Percentiles rank a stretch among this genome's conserved stretches.
Conservation (phyloP, 2,888 invertebrate genomes). For the Pasiphila rectangulata region DNA sequence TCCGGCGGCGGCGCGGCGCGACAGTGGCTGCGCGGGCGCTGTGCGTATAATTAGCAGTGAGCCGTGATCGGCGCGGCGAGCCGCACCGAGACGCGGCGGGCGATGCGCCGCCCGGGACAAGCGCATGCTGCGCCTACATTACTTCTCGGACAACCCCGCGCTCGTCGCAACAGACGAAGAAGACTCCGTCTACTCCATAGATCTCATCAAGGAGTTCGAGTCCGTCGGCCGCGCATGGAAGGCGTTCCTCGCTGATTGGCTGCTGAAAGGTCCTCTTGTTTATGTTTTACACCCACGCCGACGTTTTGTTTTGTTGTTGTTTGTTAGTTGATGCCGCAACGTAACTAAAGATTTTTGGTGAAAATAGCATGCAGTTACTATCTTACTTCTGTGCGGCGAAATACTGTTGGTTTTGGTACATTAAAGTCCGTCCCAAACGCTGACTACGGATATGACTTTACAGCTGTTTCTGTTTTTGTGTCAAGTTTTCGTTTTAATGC, state of each 20-base stretch:
- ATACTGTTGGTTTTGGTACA: background rate
- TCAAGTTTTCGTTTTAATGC: slow-evolving; percentile 20
- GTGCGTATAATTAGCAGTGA: slow-evolving; percentile 74
- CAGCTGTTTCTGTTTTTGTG: slow-evolving; percentile 15
- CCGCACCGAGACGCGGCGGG: slow-evolving; percentile 70
- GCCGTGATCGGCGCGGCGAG: slow-evolving; percentile 76
- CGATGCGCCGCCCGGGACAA: slow-evolving; percentile 73
- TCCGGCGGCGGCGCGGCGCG: slow-evolving; percentile 31
- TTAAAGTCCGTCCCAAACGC: slow-evolving; percentile 4
- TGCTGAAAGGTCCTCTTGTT: slow-evolving; percentile 76
- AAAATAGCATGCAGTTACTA: background rate
- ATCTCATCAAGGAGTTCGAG: slow-evolving; percentile 94
- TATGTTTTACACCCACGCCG: slow-evolving; percentile 55
- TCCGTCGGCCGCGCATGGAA: slow-evolving; percentile 88
- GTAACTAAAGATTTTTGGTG: slow-evolving; percentile 1
- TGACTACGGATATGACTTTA: slow-evolving; percentile 26
- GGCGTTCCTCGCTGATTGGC: slow-evolving; percentile 86
- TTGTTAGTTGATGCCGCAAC: slow-evolving; percentile 13
- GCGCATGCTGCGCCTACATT: slow-evolving; percentile 91
- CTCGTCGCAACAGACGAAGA: slow-evolving; percentile 83
- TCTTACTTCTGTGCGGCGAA: background rate
- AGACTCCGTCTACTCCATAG: slow-evolving; percentile 86
- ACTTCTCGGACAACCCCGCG: slow-evolving; percentile 89
- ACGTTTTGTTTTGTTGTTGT: slow-evolving; percentile 46
- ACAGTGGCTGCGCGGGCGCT: slow-evolving; percentile 40